A percentile compares a stretch with the other conserved stretches of the same genome.
These are phyloP conservation scores for Caenorhabditis plicata DNA, from an alignment of 2,888 invertebrate genomes.

Conservation along the genomic window DNA sequence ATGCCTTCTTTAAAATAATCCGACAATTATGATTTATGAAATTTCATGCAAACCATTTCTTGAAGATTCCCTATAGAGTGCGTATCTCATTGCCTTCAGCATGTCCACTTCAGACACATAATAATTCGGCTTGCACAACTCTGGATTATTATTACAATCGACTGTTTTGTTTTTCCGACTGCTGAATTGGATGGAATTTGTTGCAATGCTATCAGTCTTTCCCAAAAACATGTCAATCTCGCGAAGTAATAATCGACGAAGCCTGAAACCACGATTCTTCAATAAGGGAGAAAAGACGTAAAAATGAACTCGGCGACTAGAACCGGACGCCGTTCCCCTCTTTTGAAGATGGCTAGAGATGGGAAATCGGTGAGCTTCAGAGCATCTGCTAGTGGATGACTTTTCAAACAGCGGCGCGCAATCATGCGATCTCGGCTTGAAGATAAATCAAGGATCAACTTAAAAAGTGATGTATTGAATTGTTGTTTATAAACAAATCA, in stretches of 20 bases:
- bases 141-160: conserved; percentile 47
- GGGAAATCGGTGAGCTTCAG: conserved; percentile 63
- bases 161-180: conserved; percentile 35
- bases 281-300: neutral
- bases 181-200: conserved; percentile 40
- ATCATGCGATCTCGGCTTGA: conserved; percentile 45
- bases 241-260: conserved; percentile 55
- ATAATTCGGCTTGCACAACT: conserved; percentile 51
- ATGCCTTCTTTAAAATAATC: conserved; percentile 33
- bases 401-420: conserved; percentile 50
- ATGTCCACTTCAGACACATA: conserved; percentile 63
- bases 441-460: conserved; percentile 59
- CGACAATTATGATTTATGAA: neutral
- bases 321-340: conserved; percentile 57
- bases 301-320: conserved; percentile 55
- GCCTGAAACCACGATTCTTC: conserved; percentile 30
- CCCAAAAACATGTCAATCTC: conserved; percentile 56
- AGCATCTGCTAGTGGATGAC: conserved; percentile 56
- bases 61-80: conserved; percentile 43
- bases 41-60: too few relatives aligned
- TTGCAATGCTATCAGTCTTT: conserved; percentile 16
- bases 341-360: conserved; percentile 58
- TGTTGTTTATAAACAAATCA: neutral
- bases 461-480: conserved; percentile 2
- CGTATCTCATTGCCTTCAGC: conserved; percentile 60